Percentiles rank a stretch among this genome's conserved stretches.
phyloP scores from a whole-genome alignment of 2,113 vertebrate species.

The Calonectris borealis region DNA sequence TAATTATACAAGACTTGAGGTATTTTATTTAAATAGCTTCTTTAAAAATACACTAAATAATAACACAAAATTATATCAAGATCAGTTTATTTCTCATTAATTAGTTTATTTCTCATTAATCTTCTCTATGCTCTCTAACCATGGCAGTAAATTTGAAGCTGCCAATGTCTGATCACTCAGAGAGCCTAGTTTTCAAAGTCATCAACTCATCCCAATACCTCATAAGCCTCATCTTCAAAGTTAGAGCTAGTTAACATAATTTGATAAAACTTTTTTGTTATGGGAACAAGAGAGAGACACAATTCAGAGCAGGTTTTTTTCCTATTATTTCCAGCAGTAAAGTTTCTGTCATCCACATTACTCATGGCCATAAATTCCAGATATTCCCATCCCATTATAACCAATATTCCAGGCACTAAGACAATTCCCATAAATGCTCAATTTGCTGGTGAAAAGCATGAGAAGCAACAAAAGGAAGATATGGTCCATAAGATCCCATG shows the following conservation, averaged over 20 bases:
- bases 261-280: neutral
- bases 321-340: neutral
- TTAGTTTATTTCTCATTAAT: neutral
- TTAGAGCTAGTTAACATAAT: neutral
- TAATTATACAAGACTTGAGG: neutral
- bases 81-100: neutral
- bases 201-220: neutral
- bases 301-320: neutral
- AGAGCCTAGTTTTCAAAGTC: neutral
- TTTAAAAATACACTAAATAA: neutral
- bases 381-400: neutral
- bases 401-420: neutral
- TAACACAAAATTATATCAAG: neutral
- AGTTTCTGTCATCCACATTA: neutral
- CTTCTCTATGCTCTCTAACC: neutral
- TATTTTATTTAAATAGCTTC: neutral
- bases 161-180: neutral
- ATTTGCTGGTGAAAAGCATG: neutral
- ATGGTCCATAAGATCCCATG: neutral
- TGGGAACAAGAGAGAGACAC: neutral
- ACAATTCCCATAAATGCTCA: neutral
- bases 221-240: neutral
- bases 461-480: neutral
- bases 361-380: neutral
- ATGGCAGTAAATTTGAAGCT: neutral